phyloP scores from a whole-genome alignment of 2,888 invertebrate species.

The Neoascia interrupta region DNA sequence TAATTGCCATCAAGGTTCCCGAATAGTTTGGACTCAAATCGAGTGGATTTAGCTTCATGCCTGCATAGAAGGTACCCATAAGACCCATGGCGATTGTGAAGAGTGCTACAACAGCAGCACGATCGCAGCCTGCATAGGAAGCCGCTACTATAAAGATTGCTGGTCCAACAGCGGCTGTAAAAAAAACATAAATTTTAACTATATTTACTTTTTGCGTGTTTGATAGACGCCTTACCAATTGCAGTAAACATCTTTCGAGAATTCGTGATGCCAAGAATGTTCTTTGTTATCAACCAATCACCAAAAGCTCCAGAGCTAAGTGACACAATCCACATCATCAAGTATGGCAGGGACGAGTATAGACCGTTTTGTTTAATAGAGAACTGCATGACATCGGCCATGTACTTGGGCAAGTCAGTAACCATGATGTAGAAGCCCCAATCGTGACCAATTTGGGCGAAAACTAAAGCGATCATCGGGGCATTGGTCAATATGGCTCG shows the following conservation, averaged over 20 bases:
- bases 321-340: conserved; percentile 83
- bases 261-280: conserved; percentile 80
- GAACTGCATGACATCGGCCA: conserved; percentile 83
- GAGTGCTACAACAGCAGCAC: conserved; percentile 82
- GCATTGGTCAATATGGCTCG: conserved; percentile 84
- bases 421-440: conserved; percentile 86
- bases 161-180: conserved; percentile 84
- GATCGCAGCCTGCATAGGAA: conserved; percentile 85
- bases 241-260: conserved; percentile 83
- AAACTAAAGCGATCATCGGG: conserved; percentile 87
- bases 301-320: conserved; percentile 84
- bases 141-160: conserved; percentile 85
- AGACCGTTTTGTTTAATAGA: conserved; percentile 83
- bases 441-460: conserved; percentile 85
- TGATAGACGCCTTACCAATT: conserved; percentile 62
- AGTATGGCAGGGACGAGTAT: conserved; percentile 83
- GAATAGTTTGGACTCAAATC: conserved; percentile 85
- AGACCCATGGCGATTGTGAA: conserved; percentile 86
- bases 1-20: conserved; percentile 84
- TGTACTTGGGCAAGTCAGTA: conserved; percentile 84
- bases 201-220: no score
- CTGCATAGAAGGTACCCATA: conserved; percentile 86
- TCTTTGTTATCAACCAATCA: conserved; percentile 84
- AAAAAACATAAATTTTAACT: background rate
- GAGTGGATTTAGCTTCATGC: conserved; percentile 84